These are phyloP conservation scores for Cydia strobilella DNA, from an alignment of 1,140 invertebrate genomes.

Conservation along the genomic window DNA sequence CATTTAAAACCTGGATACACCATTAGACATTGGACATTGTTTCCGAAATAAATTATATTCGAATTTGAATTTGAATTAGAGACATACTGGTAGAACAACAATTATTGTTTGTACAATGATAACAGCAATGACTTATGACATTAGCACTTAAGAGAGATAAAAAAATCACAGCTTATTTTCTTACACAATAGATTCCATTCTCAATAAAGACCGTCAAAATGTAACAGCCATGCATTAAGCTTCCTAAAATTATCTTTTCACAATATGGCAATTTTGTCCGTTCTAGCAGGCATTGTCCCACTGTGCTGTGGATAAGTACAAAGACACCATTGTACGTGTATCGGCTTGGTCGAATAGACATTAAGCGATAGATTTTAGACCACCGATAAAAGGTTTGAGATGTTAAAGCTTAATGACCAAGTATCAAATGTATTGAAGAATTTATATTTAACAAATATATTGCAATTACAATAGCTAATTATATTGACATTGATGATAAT, in stretches of 20 bases:
- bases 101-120: background rate
- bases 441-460: too few species aligned
- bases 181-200: conserved; percentile 6
- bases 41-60: too few species aligned
- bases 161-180: conserved; percentile 5
- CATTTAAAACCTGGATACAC: background rate
- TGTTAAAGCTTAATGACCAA: background rate
- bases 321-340: conserved; percentile 21
- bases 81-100: background rate
- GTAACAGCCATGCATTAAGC: conserved; percentile 25
- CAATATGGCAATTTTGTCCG: conserved; percentile 31
- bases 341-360: conserved; percentile 23
- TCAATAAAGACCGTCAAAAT: conserved; percentile 12
- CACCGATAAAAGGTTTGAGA: background rate
- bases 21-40: too few species aligned
- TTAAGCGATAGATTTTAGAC: conserved; percentile 20
- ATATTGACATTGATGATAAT: too few species aligned
- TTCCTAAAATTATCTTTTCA: conserved; percentile 22
- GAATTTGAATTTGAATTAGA: too few species aligned
- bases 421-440: conserved; percentile 32
- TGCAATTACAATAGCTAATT: too few species aligned
- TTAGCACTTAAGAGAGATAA: background rate
- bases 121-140: background rate
- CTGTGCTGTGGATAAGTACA: conserved; percentile 26
- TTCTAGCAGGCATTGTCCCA: conserved; percentile 7